These are phyloP conservation scores for Rhegmatorhina hoffmannsi DNA, from an alignment of 2,113 vertebrate species.

Conservation along the genomic window DNA sequence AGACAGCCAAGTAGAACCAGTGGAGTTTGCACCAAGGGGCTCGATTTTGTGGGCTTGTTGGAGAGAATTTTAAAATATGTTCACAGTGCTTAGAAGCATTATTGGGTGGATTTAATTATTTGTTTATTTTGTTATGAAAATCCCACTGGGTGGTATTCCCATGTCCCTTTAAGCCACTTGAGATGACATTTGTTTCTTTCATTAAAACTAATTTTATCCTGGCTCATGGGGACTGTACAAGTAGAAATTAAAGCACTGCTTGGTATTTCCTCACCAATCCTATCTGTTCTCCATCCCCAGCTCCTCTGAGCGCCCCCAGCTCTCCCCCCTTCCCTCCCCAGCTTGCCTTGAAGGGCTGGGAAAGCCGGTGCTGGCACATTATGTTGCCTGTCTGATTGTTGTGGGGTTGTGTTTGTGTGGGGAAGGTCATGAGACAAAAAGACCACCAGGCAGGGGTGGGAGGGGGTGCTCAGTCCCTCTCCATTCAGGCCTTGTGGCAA, in stretches of 20 bases:
- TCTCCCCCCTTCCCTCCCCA: slow-evolving; percentile 3
- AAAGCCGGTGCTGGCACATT: not conserved
- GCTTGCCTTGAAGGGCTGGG: slow-evolving; percentile 49
- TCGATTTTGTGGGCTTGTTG: not conserved
- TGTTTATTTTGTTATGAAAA: not conserved
- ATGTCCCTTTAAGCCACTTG: not conserved
- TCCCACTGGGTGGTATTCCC: not conserved
- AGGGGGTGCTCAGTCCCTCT: not conserved
- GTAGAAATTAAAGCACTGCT: not conserved
- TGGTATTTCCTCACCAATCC: not conserved
- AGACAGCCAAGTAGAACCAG: not conserved
- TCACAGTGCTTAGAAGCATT: not conserved
- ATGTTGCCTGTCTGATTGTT: slow-evolving; percentile 46
- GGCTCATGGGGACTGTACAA: not conserved
- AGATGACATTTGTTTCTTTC: not conserved
- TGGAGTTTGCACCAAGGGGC: not conserved
- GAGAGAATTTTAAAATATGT: not conserved
- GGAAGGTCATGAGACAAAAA: slow-evolving; percentile 64
- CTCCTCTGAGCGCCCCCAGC: slow-evolving; percentile 14
- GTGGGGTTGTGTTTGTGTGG: slow-evolving; percentile 51
- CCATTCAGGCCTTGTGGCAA: slow-evolving; percentile 39
- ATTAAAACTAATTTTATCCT: slow-evolving; percentile 5
- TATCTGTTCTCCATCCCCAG: not conserved
- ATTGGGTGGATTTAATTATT: not conserved
- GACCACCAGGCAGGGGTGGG: slow-evolving; percentile 53